Evolutionary conservation across 2,113 vertebrate species (phyloP).

Genomic region (Corapipo altera): DNA sequence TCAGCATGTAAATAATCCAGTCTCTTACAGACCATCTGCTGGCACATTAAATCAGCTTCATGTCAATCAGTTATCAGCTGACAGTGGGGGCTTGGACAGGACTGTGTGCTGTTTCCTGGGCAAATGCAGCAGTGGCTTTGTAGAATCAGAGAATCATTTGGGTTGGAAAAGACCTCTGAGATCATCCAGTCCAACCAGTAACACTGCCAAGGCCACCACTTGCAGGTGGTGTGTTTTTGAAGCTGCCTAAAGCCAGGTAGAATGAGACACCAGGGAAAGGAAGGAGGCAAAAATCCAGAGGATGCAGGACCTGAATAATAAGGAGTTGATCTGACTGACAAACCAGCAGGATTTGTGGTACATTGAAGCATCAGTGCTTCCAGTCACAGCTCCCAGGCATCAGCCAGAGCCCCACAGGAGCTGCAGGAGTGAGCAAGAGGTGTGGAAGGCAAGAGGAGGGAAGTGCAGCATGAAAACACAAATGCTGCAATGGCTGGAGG

Average conservation of each 20-base stretch:
- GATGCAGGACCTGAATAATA: neutral
- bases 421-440: neutral
- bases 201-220: neutral
- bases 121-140: neutral
- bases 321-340: neutral
- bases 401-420: neutral
- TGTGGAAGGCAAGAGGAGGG: neutral
- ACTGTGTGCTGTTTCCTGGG: neutral
- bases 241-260: neutral
- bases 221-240: neutral
- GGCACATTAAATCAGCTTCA: neutral
- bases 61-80: neutral
- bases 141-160: neutral
- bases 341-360: neutral
- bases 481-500: neutral
- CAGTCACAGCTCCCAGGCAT: neutral
- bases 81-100: neutral
- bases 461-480: neutral
- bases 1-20: neutral
- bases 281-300: neutral
- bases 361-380: neutral
- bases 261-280: neutral
- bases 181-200: neutral
- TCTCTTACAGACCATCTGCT: slow-evolving; percentile 3
- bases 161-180: neutral